Conservation (phyloP, 2,113 vertebrate species). For the Symphodus melops region DNA sequence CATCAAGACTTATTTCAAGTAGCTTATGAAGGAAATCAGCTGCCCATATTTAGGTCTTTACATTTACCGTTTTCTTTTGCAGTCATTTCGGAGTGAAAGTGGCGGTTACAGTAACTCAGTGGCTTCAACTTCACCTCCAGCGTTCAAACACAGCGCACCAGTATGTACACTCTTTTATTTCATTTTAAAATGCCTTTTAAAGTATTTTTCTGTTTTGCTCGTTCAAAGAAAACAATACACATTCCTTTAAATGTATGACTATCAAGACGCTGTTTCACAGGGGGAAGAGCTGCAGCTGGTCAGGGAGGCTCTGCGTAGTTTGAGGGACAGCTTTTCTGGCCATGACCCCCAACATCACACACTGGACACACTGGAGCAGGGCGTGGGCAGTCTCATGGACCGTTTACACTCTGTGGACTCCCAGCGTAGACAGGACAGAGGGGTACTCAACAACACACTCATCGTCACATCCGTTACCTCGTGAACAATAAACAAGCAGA, state of each 20-base stretch:
- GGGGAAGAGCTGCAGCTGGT: conserved; percentile 93
- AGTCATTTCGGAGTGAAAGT: conserved; percentile 83
- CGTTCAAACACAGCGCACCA: conserved; percentile 80
- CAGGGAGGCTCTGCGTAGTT: conserved; percentile 92
- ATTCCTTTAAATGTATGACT: background rate
- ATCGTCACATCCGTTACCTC: conserved; percentile 19
- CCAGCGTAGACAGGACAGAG: conserved; percentile 88
- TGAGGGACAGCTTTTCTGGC: conserved; percentile 93
- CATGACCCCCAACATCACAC: conserved; percentile 98
- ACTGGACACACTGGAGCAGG: conserved; percentile 96
- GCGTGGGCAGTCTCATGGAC: conserved; percentile 93
- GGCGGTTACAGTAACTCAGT: conserved; percentile 87
- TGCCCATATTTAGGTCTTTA: background rate
- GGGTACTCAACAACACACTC: conserved; percentile 76
- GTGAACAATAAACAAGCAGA: conserved; percentile 19
- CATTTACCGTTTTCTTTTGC: conserved; percentile 13
- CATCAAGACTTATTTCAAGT: conserved; percentile 7
- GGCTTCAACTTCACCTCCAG: conserved; percentile 67
- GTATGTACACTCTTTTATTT: conserved; percentile 66
- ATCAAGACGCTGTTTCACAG: conserved; percentile 71
- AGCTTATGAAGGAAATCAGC: background rate
- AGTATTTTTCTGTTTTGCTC: too few species aligned
- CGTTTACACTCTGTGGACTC: conserved; percentile 85
- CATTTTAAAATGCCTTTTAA: background rate
- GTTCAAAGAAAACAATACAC: too few species aligned